A percentile compares a stretch with the other conserved stretches of the same genome.
Evolutionary conservation across 2,888 invertebrate genomes (phyloP).

Genomic region (Blastobasis lacticolella): DNA sequence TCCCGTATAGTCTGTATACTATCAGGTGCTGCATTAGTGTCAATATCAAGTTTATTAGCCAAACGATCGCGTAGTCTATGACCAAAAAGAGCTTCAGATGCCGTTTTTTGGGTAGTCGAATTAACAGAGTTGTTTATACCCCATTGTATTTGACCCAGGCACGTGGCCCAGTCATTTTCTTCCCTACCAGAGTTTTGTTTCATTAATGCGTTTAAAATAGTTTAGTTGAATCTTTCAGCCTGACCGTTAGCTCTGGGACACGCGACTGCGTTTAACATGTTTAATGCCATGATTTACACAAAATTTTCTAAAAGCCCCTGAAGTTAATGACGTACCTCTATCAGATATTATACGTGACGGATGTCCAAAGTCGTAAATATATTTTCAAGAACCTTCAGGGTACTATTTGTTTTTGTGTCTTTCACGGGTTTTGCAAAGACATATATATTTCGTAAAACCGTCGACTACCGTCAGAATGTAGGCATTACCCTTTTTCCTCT

Average conservation of each 20-base stretch:
- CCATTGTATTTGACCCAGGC: constrained; percentile 12
- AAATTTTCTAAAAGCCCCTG: constrained; percentile 25
- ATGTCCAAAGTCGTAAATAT: constrained; percentile 16
- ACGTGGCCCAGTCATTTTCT: constrained; percentile 14
- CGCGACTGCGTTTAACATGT: constrained; percentile 20
- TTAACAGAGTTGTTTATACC: constrained; percentile 16
- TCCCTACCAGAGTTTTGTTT: background rate
- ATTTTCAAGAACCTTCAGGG: constrained; percentile 22
- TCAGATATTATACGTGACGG: constrained; percentile 30
- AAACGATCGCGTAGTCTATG: constrained; percentile 4
- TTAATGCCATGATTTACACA: constrained; percentile 24
- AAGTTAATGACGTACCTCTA: constrained; percentile 37
- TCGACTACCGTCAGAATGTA: constrained; percentile 31
- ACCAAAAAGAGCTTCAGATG: constrained; percentile 12
- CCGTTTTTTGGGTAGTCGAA: constrained; percentile 11
- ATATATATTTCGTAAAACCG: constrained; percentile 38
- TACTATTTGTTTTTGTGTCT: constrained; percentile 24
- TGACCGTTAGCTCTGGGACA: constrained; percentile 24
- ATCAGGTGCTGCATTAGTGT: background rate
- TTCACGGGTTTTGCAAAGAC: constrained; percentile 26
- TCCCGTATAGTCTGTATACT: background rate
- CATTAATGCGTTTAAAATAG: background rate
- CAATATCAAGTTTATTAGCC: constrained; percentile 9
- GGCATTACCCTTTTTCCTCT: constrained; percentile 20
- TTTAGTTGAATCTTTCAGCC: constrained; percentile 13